Evolutionary conservation across 2,797 vertebrate genomes (phyloP).

Genomic region (Tapera naevia): DNA sequence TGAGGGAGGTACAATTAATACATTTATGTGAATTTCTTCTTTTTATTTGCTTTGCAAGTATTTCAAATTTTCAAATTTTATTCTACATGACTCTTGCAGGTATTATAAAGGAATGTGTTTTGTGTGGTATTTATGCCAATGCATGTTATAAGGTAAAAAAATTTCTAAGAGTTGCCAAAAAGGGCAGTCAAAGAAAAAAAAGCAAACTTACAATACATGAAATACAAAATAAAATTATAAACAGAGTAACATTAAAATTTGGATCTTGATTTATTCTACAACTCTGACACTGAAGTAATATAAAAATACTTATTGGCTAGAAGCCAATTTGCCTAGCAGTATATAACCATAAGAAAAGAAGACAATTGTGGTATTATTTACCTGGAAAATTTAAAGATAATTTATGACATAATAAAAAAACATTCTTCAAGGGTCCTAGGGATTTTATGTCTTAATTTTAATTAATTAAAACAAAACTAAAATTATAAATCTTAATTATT

Average conservation of each 20-base stretch:
- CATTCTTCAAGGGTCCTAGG: neutral
- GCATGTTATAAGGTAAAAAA: neutral
- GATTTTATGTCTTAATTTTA: conserved; percentile 17
- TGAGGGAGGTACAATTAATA: neutral
- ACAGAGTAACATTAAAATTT: neutral
- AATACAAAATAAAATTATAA: neutral
- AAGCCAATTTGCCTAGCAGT: conserved; percentile 15
- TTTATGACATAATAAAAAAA: conserved; percentile 17
- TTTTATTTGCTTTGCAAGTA: neutral
- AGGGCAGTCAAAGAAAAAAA: neutral
- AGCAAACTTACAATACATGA: neutral
- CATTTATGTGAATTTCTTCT: neutral
- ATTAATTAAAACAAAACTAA: conserved; percentile 17
- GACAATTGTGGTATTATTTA: conserved; percentile 11
- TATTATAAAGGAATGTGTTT: neutral
- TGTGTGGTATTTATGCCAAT: neutral
- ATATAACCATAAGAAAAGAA: conserved; percentile 10
- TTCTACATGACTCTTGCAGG: neutral
- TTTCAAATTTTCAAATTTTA: neutral
- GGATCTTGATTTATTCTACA: neutral
- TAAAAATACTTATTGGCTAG: neutral
- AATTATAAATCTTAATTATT: conserved; percentile 16
- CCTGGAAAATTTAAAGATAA: conserved; percentile 42
- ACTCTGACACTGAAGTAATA: neutral
- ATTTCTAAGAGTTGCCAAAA: neutral